Evolutionary conservation across 2,113 vertebrate species (phyloP).

Genomic region (Lichenostomus cassidix): DNA sequence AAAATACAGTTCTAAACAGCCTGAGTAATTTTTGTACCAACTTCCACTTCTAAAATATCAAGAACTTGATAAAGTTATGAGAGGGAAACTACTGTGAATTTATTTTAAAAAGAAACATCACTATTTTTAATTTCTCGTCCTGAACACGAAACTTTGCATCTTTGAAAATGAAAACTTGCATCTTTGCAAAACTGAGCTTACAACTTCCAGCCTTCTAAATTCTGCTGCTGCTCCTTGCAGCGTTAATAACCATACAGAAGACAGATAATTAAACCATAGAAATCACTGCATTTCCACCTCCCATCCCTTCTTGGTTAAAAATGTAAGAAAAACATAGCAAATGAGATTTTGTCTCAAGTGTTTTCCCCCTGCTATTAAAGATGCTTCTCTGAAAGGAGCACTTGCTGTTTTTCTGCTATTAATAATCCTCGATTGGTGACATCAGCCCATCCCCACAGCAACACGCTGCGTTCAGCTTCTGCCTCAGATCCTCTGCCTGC

Average conservation of each 20-base stretch:
- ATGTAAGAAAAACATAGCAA: conserved; percentile 38
- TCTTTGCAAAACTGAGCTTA: not conserved
- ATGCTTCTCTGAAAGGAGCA: conserved; percentile 25
- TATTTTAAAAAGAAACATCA: not conserved
- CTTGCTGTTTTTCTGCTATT: conserved; percentile 58
- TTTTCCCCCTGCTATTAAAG: conserved; percentile 53
- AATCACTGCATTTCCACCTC: not conserved
- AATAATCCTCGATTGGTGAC: conserved; percentile 57
- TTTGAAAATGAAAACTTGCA: conserved; percentile 22
- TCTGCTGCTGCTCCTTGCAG: not conserved
- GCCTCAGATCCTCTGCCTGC: not conserved
- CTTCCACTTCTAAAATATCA: not conserved
- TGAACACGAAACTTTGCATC: not conserved
- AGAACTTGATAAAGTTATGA: not conserved
- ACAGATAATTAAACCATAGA: not conserved
- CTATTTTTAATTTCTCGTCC: not conserved
- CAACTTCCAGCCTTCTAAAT: not conserved
- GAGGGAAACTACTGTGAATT: not conserved
- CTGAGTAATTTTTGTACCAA: not conserved
- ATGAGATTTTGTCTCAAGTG: conserved; percentile 33
- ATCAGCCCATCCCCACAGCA: conserved; percentile 54
- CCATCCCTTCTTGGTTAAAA: not conserved
- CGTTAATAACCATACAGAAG: not conserved
- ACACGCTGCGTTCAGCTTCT: not conserved
- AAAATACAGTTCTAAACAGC: not conserved